Conservation (phyloP, 2,113 vertebrate species). For the Steatornis caripensis region DNA sequence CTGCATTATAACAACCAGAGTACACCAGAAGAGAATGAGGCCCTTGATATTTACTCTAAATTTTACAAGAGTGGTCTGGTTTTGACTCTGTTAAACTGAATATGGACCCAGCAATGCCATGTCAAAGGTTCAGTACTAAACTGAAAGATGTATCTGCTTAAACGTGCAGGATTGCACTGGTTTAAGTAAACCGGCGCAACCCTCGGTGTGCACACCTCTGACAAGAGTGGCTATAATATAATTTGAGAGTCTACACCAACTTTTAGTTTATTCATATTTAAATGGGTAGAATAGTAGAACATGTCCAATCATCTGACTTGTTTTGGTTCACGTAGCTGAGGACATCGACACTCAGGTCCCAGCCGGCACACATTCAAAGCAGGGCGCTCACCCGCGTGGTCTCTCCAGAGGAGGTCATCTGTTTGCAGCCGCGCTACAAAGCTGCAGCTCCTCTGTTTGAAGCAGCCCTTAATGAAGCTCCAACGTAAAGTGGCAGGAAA, state of each 20-base stretch:
- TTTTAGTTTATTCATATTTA: not conserved
- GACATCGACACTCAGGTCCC: not conserved
- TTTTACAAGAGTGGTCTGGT: not conserved
- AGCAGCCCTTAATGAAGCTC: not conserved
- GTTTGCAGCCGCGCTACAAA: not conserved
- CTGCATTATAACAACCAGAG: not conserved
- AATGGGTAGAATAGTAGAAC: not conserved
- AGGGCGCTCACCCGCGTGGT: accelerated
- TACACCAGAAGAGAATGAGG: not conserved
- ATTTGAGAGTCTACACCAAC: not conserved
- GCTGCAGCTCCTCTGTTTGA: not conserved
- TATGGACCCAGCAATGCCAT: not conserved
- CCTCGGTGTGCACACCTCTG: not conserved
- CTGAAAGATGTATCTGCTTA: not conserved
- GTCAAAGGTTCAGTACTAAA: not conserved
- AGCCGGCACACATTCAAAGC: not conserved
- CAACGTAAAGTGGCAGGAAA: not conserved
- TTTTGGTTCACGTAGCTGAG: not conserved
- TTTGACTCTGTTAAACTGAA: not conserved
- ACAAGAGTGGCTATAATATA: not conserved
- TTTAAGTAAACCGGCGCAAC: not conserved
- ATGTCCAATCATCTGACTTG: not conserved
- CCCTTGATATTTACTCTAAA: not conserved
- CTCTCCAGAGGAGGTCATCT: not conserved
- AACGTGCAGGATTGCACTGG: not conserved